phyloP scores from a whole-genome alignment of 2,888 invertebrate genomes.

The Dyspetes luteomarginatus region DNA sequence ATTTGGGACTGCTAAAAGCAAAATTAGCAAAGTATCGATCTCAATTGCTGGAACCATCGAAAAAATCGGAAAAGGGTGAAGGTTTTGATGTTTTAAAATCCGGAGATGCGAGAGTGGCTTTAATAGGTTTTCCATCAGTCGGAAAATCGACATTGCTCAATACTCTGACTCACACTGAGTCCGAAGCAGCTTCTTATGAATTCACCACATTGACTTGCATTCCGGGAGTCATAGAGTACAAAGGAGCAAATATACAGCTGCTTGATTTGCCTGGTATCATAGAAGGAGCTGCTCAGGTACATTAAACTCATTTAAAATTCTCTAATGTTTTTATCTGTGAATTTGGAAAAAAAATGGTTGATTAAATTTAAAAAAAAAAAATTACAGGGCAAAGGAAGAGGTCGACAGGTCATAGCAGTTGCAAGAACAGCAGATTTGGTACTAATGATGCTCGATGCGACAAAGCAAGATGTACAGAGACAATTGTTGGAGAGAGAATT shows the following conservation, averaged over 20 bases:
- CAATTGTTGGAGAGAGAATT: constrained; percentile 96
- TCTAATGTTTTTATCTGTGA: background rate
- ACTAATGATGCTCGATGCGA: constrained; percentile 99
- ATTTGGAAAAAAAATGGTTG: background rate
- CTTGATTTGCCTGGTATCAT: constrained; percentile 99
- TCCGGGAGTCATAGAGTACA: constrained; percentile 99
- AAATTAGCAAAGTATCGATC: constrained; percentile 97
- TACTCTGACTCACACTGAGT: constrained; percentile 97
- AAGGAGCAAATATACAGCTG: constrained; percentile 99
- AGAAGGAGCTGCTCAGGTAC: constrained; percentile 97
- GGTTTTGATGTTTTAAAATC: constrained; percentile 99
- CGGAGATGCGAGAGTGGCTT: constrained; percentile 98
- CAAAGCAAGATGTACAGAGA: constrained; percentile 98
- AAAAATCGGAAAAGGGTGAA: constrained; percentile 97
- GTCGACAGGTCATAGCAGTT: constrained; percentile 98
- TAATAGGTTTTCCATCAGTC: constrained; percentile 99
- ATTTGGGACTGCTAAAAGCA: constrained; percentile 98
- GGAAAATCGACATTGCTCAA: constrained; percentile 99
- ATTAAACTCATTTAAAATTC: background rate
- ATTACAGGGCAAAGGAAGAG: constrained; percentile 91
- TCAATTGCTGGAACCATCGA: constrained; percentile 96
- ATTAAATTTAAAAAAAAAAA: too few relatives aligned
- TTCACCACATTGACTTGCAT: constrained; percentile 99
- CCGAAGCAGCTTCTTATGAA: constrained; percentile 98
- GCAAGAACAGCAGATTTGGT: constrained; percentile 99